phyloP scores from a whole-genome alignment of 2,888 invertebrate species.

The Xestia rhomboidea region DNA sequence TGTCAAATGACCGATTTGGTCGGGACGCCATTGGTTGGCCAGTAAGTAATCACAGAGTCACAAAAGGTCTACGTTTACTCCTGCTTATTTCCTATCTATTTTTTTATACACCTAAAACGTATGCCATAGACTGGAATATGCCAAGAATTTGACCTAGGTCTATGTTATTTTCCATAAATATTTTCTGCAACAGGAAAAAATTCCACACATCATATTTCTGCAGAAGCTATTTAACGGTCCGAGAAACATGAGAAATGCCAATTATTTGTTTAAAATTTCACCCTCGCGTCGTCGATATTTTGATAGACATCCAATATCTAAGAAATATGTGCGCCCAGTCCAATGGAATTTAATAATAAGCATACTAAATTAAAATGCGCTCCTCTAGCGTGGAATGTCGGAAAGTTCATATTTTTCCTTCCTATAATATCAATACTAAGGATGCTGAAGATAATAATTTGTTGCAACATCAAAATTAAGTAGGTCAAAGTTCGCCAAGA shows the following conservation, averaged over 20 bases:
- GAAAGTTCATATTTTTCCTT: slow-evolving; percentile 50
- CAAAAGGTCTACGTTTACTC: background rate
- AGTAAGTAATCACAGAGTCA: background rate
- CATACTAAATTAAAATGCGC: slow-evolving; percentile 76
- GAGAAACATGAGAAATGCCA: slow-evolving; percentile 57
- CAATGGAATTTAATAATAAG: slow-evolving; percentile 80
- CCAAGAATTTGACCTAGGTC: background rate
- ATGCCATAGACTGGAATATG: background rate
- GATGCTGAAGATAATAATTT: background rate
- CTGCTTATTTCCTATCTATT: background rate
- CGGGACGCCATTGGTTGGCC: too few relatives aligned
- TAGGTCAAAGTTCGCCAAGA: background rate
- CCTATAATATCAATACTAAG: slow-evolving; percentile 25
- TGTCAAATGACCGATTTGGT: too few relatives aligned
- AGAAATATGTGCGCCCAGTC: slow-evolving; percentile 69
- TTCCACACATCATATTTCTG: background rate
- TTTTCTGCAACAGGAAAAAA: background rate
- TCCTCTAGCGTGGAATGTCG: slow-evolving; percentile 59
- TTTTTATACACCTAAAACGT: background rate
- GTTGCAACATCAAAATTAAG: background rate
- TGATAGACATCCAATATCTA: slow-evolving; percentile 69
- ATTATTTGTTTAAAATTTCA: slow-evolving; percentile 64
- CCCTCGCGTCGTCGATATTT: slow-evolving; percentile 56
- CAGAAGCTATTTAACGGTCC: background rate
- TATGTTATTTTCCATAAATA: background rate